Conservation (phyloP, 2,888 invertebrate species). For the Vanessa cardui region DNA sequence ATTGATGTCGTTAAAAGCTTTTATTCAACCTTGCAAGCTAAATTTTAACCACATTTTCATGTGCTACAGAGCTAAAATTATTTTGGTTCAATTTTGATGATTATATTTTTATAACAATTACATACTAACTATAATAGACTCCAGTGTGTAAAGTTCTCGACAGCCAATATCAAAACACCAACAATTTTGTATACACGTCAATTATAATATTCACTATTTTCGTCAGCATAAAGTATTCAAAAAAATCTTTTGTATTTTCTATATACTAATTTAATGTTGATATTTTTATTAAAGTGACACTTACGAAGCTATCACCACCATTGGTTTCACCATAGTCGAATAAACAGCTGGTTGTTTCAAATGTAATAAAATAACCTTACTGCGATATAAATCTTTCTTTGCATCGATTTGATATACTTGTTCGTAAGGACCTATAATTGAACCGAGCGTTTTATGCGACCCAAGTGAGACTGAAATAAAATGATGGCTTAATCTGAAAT, state of each 20-base stretch:
- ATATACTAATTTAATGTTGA: background rate
- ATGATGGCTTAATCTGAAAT: conserved; percentile 78
- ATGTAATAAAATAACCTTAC: conserved; percentile 85
- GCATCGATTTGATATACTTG: conserved; percentile 85
- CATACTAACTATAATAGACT: too few species aligned
- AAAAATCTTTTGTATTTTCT: too few species aligned
- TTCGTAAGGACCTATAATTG: conserved; percentile 86
- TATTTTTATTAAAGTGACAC: conserved; percentile 41
- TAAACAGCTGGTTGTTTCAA: conserved; percentile 82
- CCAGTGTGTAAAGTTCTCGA: background rate
- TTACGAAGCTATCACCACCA: conserved; percentile 80
- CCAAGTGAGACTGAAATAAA: conserved; percentile 87
- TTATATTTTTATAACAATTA: too few species aligned
- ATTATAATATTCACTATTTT: too few species aligned
- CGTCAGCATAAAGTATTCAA: too few species aligned
- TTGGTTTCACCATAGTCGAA: conserved; percentile 86
- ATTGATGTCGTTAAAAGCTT: background rate
- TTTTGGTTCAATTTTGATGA: too few species aligned
- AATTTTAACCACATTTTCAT: too few species aligned
- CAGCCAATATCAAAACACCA: too few species aligned
- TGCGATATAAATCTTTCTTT: conserved; percentile 80
- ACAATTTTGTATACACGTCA: too few species aligned
- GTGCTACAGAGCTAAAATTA: too few species aligned
- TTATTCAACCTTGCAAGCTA: too few species aligned
- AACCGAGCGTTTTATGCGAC: conserved; percentile 83